These are phyloP conservation scores for Calosoma granatense DNA, from an alignment of 1,140 invertebrate species.

Conservation along the genomic window DNA sequence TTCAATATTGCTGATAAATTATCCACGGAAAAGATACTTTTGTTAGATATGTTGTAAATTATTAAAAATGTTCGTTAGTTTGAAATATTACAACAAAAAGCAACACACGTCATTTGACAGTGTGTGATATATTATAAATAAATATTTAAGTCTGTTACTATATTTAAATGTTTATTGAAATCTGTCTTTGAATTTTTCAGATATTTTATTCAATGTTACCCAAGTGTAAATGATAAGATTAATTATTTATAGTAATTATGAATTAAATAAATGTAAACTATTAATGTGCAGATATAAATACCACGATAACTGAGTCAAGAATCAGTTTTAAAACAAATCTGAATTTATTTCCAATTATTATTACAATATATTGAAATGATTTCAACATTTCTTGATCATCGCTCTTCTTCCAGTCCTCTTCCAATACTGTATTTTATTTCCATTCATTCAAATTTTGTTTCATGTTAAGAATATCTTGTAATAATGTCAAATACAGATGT, in stretches of 20 bases:
- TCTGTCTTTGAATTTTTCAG: neutral
- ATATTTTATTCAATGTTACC: conserved; percentile 1
- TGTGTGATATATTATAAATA: neutral
- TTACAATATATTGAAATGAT: too few species aligned
- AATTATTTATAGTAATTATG: neutral
- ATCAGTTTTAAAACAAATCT: neutral
- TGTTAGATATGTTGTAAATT: neutral
- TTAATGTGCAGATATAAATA: neutral
- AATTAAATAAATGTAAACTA: neutral
- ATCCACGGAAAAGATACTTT: neutral
- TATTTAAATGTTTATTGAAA: neutral
- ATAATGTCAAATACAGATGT: too few species aligned
- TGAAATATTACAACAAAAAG: neutral
- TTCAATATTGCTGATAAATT: neutral
- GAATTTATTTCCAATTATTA: neutral
- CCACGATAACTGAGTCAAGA: neutral
- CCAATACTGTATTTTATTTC: neutral
- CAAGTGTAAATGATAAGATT: neutral
- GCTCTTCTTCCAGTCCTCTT: neutral
- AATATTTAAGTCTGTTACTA: neutral
- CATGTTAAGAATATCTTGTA: neutral
- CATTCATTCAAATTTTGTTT: neutral
- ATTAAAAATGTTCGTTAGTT: neutral
- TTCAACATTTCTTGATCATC: neutral
- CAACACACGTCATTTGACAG: neutral